Evolutionary conservation across 2,113 vertebrate genomes (phyloP).

Genomic region (Megaleporinus macrocephalus): DNA sequence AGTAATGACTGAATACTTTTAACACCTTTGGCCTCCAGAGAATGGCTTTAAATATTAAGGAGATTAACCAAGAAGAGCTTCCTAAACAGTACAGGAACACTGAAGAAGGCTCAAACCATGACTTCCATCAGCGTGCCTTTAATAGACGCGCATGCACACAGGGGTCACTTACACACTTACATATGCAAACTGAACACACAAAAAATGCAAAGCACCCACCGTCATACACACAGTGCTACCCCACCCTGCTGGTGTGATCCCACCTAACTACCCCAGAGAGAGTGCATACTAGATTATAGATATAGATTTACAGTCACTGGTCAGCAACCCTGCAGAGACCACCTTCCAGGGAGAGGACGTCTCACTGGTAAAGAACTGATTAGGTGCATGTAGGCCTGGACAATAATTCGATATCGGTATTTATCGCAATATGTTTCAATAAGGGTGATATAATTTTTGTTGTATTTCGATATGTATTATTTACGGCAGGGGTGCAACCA

Average conservation of each 20-base stretch:
- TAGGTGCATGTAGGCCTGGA: too few relatives aligned
- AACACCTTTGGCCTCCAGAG: too few relatives aligned
- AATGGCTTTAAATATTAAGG: too few relatives aligned
- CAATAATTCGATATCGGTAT: too few relatives aligned
- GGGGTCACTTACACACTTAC: not conserved
- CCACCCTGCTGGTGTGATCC: not conserved
- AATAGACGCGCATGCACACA: not conserved
- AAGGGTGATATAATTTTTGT: too few relatives aligned
- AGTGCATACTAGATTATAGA: not conserved
- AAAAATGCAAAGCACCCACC: not conserved
- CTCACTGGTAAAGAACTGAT: slow-evolving; percentile 11
- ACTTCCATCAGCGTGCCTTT: not conserved
- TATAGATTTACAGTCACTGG: slow-evolving; percentile 15
- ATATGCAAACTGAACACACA: not conserved
- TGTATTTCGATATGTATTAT: too few relatives aligned
- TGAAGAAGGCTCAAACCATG: not conserved
- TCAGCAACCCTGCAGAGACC: not conserved
- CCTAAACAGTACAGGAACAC: not conserved
- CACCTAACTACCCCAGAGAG: not conserved
- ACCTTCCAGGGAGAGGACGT: slow-evolving; percentile 7
- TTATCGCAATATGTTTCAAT: too few relatives aligned
- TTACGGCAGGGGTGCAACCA: too few relatives aligned
- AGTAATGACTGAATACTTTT: too few relatives aligned
- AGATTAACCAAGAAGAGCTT: not conserved
- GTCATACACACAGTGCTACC: not conserved